Evolutionary conservation across 2,113 vertebrate species (phyloP).

Genomic region (Mustelus asterias): DNA sequence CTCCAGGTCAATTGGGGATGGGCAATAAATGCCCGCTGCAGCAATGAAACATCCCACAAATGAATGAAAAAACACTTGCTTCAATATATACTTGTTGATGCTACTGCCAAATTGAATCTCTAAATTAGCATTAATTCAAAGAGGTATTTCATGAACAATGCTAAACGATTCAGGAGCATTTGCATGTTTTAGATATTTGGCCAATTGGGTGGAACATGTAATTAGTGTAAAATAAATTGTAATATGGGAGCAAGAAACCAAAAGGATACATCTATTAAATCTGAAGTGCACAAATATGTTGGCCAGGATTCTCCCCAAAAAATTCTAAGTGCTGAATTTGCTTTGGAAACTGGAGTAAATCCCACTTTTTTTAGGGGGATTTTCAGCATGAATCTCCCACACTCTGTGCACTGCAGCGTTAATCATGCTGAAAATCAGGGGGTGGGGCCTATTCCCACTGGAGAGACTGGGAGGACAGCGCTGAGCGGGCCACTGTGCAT

Average conservation of each 20-base stretch:
- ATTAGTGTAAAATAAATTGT: neutral
- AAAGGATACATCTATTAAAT: neutral
- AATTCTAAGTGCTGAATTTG: no score
- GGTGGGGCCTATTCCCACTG: no score
- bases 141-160: neutral
- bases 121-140: neutral
- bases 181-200: neutral
- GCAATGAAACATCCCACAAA: neutral
- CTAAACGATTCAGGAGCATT: neutral
- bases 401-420: no score
- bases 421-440: no score
- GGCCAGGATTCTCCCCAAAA: no score
- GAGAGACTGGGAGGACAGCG: no score
- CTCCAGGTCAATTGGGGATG: neutral
- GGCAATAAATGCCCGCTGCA: neutral
- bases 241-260: neutral
- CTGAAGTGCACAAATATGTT: neutral
- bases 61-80: neutral
- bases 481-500: no score
- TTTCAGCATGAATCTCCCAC: no score
- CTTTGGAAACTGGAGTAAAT: no score
- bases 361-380: no score
- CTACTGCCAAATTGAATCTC: neutral
- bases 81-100: neutral
- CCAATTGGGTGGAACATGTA: neutral